phyloP scores from a whole-genome alignment of 2,888 invertebrate genomes.

The Glaucopsyche alexis region DNA sequence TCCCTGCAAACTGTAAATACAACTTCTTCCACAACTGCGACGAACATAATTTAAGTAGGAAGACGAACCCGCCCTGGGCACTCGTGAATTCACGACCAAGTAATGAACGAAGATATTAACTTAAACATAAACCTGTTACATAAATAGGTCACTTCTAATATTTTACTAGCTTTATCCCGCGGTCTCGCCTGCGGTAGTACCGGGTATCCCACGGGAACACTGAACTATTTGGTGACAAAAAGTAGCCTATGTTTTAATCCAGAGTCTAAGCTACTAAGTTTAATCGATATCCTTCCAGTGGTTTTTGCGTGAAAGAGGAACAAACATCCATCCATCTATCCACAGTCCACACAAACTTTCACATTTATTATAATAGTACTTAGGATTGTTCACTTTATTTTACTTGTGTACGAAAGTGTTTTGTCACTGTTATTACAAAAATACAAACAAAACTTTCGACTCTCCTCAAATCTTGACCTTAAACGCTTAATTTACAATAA shows the following conservation, averaged over 20 bases:
- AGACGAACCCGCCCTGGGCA: constrained; percentile 8
- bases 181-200: no score
- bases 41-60: constrained; percentile 21
- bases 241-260: no score
- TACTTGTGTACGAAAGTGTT: neutral
- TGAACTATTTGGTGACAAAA: no score
- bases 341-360: no score
- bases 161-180: no score
- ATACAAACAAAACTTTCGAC: neutral
- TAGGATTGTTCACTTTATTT: neutral
- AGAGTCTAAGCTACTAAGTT: no score
- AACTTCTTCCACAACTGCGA: constrained; percentile 23
- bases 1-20: constrained; percentile 1
- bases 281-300: no score
- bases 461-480: no score
- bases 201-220: no score
- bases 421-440: neutral
- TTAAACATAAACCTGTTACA: constrained; percentile 1
- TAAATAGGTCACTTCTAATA: neutral
- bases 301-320: no score
- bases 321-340: no score
- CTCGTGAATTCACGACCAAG: neutral
- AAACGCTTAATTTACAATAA: neutral
- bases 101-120: constrained; percentile 22
- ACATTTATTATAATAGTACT: no score